A percentile compares a stretch with the other conserved stretches of the same genome.
Conservation (phyloP, 2,888 invertebrate species). For the Drosophila kanekoi region DNA sequence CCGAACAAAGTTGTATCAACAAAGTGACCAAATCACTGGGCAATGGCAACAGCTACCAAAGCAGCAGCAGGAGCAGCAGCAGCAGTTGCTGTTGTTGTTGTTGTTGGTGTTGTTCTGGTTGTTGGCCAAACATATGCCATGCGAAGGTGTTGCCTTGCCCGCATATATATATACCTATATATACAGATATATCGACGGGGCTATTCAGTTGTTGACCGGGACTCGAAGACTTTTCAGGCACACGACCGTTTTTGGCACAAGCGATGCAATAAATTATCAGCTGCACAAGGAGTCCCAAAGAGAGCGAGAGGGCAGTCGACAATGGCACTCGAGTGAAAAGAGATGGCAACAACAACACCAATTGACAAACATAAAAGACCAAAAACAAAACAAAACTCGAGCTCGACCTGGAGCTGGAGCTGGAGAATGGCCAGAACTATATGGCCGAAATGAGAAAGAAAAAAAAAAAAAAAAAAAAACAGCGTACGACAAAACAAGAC, state of each 20-base stretch:
- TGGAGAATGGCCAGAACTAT: conserved; percentile 69
- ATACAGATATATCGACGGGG: conserved; percentile 30
- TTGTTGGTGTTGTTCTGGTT: conserved; percentile 28
- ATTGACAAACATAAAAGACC: conserved; percentile 70
- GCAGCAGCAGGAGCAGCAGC: conserved; percentile 61
- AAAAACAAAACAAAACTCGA: conserved; percentile 48
- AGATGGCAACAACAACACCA: conserved; percentile 65
- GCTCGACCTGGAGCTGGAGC: background rate
- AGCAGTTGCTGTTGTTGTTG: conserved; percentile 49
- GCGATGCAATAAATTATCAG: conserved; percentile 80
- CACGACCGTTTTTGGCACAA: conserved; percentile 78
- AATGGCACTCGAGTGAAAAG: conserved; percentile 51
- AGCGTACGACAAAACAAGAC: conserved; percentile 37
- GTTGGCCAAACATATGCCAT: conserved; percentile 58
- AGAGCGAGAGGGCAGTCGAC: conserved; percentile 25
- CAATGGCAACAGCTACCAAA: conserved; percentile 60
- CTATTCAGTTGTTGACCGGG: conserved; percentile 36
- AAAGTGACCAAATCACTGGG: conserved; percentile 73
- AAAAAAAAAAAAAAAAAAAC: too few relatives aligned
- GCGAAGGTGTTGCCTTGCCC: conserved; percentile 70
- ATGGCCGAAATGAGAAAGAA: conserved; percentile 51
- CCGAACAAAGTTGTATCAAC: conserved; percentile 76
- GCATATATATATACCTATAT: background rate
- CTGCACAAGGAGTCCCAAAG: conserved; percentile 53
- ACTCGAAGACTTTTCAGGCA: conserved; percentile 66